Evolutionary conservation across 2,113 vertebrate genomes (phyloP).

Genomic region (Illadopsis cleaveri): DNA sequence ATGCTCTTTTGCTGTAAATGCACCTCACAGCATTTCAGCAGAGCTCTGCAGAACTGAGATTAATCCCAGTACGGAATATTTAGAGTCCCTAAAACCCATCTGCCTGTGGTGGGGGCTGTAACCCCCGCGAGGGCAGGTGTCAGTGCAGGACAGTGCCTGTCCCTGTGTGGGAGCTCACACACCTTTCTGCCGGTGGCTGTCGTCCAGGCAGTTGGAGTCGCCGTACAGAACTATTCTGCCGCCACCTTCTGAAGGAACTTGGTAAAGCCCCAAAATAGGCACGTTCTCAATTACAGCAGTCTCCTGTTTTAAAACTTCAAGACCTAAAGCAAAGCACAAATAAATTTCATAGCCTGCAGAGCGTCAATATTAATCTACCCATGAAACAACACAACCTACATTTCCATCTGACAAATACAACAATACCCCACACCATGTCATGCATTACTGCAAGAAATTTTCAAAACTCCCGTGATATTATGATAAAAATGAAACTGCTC

Average conservation of each 20-base stretch:
- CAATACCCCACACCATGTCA: not conserved
- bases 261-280: conserved; percentile 93
- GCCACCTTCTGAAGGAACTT: conserved; percentile 87
- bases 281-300: conserved; percentile 89
- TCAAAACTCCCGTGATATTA: not conserved
- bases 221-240: conserved; percentile 94
- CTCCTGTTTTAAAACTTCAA: conserved; percentile 97
- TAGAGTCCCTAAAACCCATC: not conserved
- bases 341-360: not conserved
- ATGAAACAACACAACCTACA: not conserved
- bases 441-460: not conserved
- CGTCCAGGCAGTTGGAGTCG: conserved; percentile 96
- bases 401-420: not conserved
- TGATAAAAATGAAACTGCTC: not conserved
- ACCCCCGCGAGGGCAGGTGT: fast-evolving
- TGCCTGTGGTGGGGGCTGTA: not conserved
- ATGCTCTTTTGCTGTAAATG: not conserved
- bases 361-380: not conserved
- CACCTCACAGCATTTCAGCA: not conserved
- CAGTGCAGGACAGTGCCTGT: fast-evolving
- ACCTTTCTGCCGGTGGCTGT: conserved; percentile 99
- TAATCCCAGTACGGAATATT: not conserved
- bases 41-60: not conserved
- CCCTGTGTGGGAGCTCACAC: not conserved
- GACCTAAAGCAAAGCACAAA: conserved; percentile 74